Evolutionary conservation across 2,888 invertebrate species (phyloP).

Genomic region (Nudaria mundana): DNA sequence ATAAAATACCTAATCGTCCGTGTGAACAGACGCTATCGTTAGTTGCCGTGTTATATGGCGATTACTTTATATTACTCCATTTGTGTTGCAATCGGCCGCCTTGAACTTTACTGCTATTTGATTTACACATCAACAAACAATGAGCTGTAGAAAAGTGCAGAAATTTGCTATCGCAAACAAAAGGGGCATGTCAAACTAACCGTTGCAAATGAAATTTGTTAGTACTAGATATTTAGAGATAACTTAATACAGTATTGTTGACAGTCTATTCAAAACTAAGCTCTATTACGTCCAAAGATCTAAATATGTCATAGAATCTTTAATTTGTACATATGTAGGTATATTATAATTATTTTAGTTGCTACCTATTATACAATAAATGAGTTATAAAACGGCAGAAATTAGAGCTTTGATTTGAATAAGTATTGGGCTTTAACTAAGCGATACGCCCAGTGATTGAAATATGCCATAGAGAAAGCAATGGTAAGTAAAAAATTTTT

Average conservation of each 20-base stretch:
- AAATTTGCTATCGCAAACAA: slow-evolving; percentile 5
- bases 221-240: not conserved
- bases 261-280: no score
- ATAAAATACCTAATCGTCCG: slow-evolving; percentile 15
- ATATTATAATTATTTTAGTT: no score
- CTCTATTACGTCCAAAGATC: no score
- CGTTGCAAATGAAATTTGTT: not conserved
- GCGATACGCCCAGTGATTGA: no score
- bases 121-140: slow-evolving; percentile 31
- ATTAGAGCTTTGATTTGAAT: no score
- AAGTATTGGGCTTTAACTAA: no score
- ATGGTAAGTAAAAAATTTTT: no score
- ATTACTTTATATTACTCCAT: slow-evolving; percentile 47
- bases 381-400: no score
- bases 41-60: slow-evolving; percentile 20
- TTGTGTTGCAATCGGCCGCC: slow-evolving; percentile 52
- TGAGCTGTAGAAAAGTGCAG: slow-evolving; percentile 28
- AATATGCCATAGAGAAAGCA: no score
- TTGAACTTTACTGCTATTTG: slow-evolving; percentile 51
- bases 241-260: not conserved
- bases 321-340: no score
- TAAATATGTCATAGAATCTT: no score
- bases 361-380: no score
- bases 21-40: slow-evolving; percentile 18
- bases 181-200: not conserved